Percentiles rank a stretch among this genome's conserved stretches.
Conservation (phyloP, 2,113 vertebrate species). For the Cheirogaleus medius region DNA sequence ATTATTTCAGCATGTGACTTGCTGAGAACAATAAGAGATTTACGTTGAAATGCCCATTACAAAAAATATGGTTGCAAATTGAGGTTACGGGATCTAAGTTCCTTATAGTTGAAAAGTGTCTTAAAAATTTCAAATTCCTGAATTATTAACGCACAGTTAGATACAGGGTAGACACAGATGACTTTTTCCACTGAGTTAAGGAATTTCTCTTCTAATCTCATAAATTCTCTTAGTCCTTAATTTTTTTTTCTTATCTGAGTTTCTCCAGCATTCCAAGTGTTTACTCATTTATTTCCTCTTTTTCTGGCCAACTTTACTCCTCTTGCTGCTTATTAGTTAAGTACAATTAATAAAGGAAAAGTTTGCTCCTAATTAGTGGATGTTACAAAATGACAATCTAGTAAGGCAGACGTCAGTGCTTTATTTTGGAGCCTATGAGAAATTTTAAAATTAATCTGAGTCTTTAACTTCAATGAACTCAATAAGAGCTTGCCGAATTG, state of each 20-base stretch:
- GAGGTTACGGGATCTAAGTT: background rate
- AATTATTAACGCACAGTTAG: background rate
- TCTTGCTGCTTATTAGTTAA: background rate
- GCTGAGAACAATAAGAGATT: background rate
- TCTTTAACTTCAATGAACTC: background rate
- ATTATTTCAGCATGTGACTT: background rate
- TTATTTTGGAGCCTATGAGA: background rate
- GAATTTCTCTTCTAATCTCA: background rate
- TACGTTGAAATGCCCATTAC: background rate
- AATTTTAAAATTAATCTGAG: slow-evolving; percentile 25
- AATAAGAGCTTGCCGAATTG: background rate
- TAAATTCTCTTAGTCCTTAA: background rate
- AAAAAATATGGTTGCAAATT: background rate
- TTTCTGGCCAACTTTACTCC: background rate
- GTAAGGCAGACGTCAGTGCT: background rate
- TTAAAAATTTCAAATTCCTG: background rate
- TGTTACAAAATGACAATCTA: background rate
- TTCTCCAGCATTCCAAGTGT: background rate
- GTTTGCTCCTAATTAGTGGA: background rate
- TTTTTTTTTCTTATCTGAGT: background rate
- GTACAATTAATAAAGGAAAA: slow-evolving; percentile 12
- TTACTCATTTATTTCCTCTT: background rate
- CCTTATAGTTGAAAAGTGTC: background rate
- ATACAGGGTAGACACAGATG: background rate
- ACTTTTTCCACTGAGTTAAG: background rate